Conservation (phyloP, 2,797 vertebrate species). For the Discoglossus pictus region DNA sequence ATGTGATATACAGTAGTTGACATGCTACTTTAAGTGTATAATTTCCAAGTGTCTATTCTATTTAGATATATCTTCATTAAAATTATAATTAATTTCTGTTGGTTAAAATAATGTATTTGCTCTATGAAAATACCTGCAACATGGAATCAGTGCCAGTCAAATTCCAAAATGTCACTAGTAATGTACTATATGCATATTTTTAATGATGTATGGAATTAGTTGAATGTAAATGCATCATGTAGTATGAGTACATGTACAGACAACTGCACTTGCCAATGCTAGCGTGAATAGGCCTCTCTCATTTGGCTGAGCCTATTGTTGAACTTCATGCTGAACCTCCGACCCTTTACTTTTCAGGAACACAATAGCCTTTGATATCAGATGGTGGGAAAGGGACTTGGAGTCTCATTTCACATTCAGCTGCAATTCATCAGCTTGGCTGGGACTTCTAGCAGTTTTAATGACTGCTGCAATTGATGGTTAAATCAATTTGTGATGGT, state of each 20-base stretch:
- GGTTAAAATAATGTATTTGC: too few species aligned
- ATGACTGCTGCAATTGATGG: constrained; percentile 87
- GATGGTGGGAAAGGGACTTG: constrained; percentile 85
- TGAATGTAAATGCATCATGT: constrained; percentile 75
- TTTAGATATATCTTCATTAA: too few species aligned
- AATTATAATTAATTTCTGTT: too few species aligned
- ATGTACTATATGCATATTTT: neutral
- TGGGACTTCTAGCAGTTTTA: constrained; percentile 77
- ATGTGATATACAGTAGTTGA: too few species aligned
- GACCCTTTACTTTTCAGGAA: constrained; percentile 84
- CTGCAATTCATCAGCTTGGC: constrained; percentile 79
- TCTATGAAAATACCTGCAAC: too few species aligned
- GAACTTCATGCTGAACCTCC: constrained; percentile 81
- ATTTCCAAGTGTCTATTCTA: too few species aligned
- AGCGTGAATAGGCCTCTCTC: constrained; percentile 71
- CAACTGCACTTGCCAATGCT: constrained; percentile 75
- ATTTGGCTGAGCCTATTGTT: constrained; percentile 78
- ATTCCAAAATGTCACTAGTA: too few species aligned
- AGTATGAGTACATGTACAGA: constrained; percentile 62
- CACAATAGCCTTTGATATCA: constrained; percentile 93
- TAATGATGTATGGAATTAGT: constrained; percentile 64
- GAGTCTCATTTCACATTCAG: constrained; percentile 83
- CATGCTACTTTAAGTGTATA: too few species aligned
- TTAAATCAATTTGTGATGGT: constrained; percentile 94
- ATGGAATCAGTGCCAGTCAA: too few species aligned